Evolutionary conservation across 2,888 invertebrate genomes (phyloP).

Genomic region (Chymomyza amoena): DNA sequence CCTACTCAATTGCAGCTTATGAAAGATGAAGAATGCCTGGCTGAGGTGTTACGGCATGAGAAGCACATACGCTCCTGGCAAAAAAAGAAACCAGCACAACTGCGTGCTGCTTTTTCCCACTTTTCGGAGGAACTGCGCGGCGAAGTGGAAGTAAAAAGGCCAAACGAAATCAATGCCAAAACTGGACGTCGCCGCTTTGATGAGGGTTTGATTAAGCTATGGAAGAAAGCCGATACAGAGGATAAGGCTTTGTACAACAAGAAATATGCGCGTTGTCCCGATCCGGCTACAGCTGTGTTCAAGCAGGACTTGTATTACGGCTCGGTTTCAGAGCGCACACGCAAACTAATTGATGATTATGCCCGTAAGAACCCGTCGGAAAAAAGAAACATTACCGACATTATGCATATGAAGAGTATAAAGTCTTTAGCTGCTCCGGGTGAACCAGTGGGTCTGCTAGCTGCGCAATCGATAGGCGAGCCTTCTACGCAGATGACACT

Average conservation of each 20-base stretch:
- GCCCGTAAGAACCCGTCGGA: conserved; percentile 79
- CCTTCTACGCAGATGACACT: conserved; percentile 99
- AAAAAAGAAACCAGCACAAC: conserved; percentile 79
- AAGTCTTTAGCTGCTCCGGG: conserved; percentile 91
- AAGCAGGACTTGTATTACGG: conserved; percentile 90
- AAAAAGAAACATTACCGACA: conserved; percentile 81
- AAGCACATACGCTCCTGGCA: conserved; percentile 84
- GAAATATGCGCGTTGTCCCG: conserved; percentile 82
- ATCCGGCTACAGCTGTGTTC: conserved; percentile 85
- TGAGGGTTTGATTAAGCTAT: conserved; percentile 83
- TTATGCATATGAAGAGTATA: conserved; percentile 88
- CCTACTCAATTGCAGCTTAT: conserved; percentile 81
- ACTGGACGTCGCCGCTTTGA: conserved; percentile 82
- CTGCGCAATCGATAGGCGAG: conserved; percentile 99
- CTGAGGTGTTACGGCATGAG: conserved; percentile 80
- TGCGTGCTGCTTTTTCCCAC: conserved; percentile 81
- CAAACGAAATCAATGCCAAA: conserved; percentile 79
- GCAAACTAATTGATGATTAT: conserved; percentile 83
- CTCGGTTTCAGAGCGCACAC: conserved; percentile 89
- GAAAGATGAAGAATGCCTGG: conserved; percentile 80
- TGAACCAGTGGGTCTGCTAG: conserved; percentile 93
- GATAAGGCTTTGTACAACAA: conserved; percentile 79
- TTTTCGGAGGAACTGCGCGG: conserved; percentile 81
- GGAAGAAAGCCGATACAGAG: conserved; percentile 83
- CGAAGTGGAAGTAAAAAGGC: conserved; percentile 79